Base-by-base conservation (phyloP, 2,113 vertebrate species). In the Agapornis roseicollis region DNA sequence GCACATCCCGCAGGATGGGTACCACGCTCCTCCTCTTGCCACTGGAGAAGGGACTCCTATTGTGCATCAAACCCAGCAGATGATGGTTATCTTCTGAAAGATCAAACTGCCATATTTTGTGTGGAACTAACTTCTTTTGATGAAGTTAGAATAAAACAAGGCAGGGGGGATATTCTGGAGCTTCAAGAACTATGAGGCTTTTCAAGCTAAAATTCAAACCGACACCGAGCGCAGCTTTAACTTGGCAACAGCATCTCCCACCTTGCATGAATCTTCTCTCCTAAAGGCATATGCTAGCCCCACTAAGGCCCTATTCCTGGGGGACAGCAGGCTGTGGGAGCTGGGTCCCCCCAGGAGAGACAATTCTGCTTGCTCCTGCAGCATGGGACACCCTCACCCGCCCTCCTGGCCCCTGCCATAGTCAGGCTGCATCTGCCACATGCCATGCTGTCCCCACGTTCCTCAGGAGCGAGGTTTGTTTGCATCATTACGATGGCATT, bases 331-430 rank as follows among this genome's bases (percentile, higher is more conserved):
- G 37, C 33, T 3, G 6, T 20, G 3, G 58, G 35, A 35, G 33
- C 35, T 6, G 74, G 22, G 19, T 29, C 3, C 37, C 18, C 11
- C 13, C 19, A 27, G 41, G 8, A 47, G 33, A 44, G 53, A 20
- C 7, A 12, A 6, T 3, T 11, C 55, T 22, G 61, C 42, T 49
- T 22, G 61, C 37, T 53, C 44, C 68, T 2, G 12, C 39, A 13
- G 20, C 0, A 2, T 0, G 0, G 42, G 52, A 28, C 24, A 14
- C 5, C 37, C 46, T 23, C 2, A 3, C n/a, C 17, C 27, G 63
- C 56, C 46, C 8, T 10, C 42, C 66, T 2, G 28, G 31, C 35
- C 41, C 22, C 41, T 2, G 52, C 61, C 4, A 5, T 17, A 17
- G 13, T 7, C 2, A 0, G 19, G 49, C 41, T 35, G n/a, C 41